Evolutionary conservation across 2,888 invertebrate genomes (phyloP).

Genomic region (Heteropelma amictum): DNA sequence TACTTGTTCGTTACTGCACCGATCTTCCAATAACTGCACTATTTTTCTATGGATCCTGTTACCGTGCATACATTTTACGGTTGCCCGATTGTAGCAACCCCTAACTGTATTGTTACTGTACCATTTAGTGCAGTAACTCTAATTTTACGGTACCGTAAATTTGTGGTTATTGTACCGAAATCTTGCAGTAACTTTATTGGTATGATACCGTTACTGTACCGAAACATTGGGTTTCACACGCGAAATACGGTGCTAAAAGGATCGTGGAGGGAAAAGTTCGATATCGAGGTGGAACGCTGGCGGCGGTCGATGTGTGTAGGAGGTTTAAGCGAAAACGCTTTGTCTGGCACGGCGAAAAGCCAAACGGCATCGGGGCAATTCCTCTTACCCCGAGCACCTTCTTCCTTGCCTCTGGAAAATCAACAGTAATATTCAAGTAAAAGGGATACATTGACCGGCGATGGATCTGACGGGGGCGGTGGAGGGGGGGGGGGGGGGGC

Average conservation of each 20-base stretch:
- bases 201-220: background rate
- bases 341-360: background rate
- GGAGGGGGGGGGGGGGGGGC: background rate
- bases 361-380: background rate
- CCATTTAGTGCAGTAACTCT: background rate
- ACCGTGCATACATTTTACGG: background rate
- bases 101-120: background rate
- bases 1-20: background rate
- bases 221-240: no score
- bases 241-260: background rate
- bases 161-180: no score
- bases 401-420: slow-evolving; percentile 9
- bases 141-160: no score
- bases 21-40: background rate
- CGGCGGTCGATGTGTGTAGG: background rate
- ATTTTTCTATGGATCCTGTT: background rate
- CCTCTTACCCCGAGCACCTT: background rate
- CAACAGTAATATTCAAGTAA: slow-evolving; percentile 30
- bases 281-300: background rate
- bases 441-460: slow-evolving; percentile 4
- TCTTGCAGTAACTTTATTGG: background rate
- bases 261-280: background rate
- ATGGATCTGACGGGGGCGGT: background rate
- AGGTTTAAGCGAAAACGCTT: background rate
- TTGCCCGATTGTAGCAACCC: background rate